These are phyloP conservation scores for Silvanus unidentatus DNA, from an alignment of 2,888 invertebrate genomes.

Conservation along the genomic window DNA sequence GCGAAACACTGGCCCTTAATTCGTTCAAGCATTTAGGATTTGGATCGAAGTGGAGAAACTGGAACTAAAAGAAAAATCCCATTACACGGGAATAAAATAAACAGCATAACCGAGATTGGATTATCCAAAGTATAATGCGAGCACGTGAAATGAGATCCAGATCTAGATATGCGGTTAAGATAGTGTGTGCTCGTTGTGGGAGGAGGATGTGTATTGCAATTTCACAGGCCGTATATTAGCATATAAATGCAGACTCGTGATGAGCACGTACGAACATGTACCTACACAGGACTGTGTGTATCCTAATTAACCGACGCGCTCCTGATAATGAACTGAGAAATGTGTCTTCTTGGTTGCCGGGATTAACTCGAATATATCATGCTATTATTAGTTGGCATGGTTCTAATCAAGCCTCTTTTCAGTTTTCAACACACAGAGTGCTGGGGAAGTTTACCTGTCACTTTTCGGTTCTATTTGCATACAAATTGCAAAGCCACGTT, in stretches of 20 bases:
- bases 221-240: conserved; percentile 6
- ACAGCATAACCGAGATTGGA: too few relatives aligned
- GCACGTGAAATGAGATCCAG: too few relatives aligned
- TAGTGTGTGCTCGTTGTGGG: not conserved
- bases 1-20: too few relatives aligned
- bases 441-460: conserved; percentile 2
- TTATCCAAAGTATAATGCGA: too few relatives aligned
- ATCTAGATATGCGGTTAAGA: not conserved
- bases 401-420: too few relatives aligned
- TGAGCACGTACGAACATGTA: conserved; percentile 4
- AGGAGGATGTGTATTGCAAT: conserved; percentile 3
- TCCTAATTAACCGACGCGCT: conserved; percentile 1
- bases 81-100: too few relatives aligned
- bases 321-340: conserved; percentile 3
- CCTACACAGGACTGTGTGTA: not conserved
- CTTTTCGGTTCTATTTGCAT: conserved; percentile 2
- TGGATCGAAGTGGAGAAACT: too few relatives aligned
- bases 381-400: too few relatives aligned
- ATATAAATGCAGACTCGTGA: conserved; percentile 1
- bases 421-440: not conserved
- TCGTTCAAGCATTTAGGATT: too few relatives aligned
- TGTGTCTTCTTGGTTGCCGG: not conserved
- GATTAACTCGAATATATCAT: too few relatives aligned
- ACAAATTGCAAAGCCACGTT: conserved; percentile 6
- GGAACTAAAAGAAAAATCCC: too few relatives aligned